Conservation (phyloP, 2,113 vertebrate genomes). For the Xiphophorus maculatus region DNA sequence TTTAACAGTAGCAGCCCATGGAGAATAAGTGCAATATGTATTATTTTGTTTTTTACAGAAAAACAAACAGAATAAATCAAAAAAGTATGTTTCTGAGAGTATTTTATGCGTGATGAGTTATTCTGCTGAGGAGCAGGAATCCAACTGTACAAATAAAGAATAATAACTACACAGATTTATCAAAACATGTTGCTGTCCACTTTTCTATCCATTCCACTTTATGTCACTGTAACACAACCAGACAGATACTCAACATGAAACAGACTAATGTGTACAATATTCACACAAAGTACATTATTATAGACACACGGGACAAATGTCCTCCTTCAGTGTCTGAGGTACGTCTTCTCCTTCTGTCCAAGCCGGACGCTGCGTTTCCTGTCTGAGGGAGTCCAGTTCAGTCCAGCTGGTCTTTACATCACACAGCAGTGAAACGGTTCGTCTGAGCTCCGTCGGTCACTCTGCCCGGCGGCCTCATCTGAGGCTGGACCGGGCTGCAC, state of each 20-base stretch:
- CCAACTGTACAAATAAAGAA: not conserved
- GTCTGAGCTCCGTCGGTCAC: not conserved
- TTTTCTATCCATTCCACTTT: not conserved
- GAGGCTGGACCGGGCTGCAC: not conserved
- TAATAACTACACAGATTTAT: not conserved
- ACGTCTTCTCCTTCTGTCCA: conserved; percentile 8
- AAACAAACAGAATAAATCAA: not conserved
- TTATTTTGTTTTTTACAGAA: too few relatives aligned
- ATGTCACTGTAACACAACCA: conserved; percentile 5
- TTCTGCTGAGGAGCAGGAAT: not conserved
- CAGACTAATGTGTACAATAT: conserved; percentile 64
- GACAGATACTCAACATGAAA: conserved; percentile 1
- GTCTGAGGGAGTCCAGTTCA: conserved; percentile 21
- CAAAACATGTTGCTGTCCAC: not conserved
- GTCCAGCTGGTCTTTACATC: conserved; percentile 60
- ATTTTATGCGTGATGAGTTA: not conserved
- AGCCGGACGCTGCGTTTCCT: not conserved
- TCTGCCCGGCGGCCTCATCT: not conserved
- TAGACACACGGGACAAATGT: not conserved
- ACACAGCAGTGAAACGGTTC: conserved; percentile 27
- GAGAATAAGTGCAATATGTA: conserved; percentile 50
- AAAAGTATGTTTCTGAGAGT: not conserved
- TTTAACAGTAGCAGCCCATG: conserved; percentile 10
- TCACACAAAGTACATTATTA: conserved; percentile 26
- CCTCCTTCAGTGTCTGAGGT: not conserved